A percentile compares a stretch with the other conserved stretches of the same genome.
These are phyloP conservation scores for Operophtera brumata DNA, from an alignment of 2,888 invertebrate genomes.

Conservation along the genomic window DNA sequence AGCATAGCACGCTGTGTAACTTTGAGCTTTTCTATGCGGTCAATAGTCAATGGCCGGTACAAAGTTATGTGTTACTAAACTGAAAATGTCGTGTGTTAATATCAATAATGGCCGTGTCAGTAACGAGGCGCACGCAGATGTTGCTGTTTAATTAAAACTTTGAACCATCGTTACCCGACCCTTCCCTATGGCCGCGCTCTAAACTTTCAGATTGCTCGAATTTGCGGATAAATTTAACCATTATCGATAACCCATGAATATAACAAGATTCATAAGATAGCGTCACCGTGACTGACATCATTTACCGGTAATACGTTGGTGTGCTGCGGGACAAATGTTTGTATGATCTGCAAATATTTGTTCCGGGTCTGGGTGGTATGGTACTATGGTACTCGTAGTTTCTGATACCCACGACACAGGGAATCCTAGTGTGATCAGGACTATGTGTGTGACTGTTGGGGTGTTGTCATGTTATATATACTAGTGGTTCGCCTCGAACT, in stretches of 20 bases:
- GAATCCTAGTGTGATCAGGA: no score
- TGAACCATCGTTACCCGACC: conserved; percentile 63
- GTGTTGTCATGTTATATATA: no score
- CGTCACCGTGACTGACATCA: no score
- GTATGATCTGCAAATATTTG: no score
- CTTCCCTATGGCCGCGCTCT: conserved; percentile 50
- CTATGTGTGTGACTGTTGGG: no score
- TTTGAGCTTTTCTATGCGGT: no score
- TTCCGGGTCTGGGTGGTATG: no score
- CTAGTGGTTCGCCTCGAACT: no score
- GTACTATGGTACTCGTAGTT: no score
- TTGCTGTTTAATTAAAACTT: conserved; percentile 77
- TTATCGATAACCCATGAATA: conserved; percentile 43
- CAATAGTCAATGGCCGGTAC: no score
- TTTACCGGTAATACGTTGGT: background rate
- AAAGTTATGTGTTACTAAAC: background rate
- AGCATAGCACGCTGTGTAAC: no score
- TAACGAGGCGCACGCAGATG: conserved; percentile 62
- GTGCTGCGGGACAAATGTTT: background rate
- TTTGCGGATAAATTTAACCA: conserved; percentile 46
- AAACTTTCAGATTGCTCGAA: conserved; percentile 54
- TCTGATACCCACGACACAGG: no score
- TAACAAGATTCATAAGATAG: background rate
- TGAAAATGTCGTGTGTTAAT: conserved; percentile 53
- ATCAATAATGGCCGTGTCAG: conserved; percentile 68